Percentiles rank a stretch among this genome's conserved stretches.
Evolutionary conservation across 2,113 vertebrate species (phyloP).

Genomic region (Pangasianodon hypophthalmus): DNA sequence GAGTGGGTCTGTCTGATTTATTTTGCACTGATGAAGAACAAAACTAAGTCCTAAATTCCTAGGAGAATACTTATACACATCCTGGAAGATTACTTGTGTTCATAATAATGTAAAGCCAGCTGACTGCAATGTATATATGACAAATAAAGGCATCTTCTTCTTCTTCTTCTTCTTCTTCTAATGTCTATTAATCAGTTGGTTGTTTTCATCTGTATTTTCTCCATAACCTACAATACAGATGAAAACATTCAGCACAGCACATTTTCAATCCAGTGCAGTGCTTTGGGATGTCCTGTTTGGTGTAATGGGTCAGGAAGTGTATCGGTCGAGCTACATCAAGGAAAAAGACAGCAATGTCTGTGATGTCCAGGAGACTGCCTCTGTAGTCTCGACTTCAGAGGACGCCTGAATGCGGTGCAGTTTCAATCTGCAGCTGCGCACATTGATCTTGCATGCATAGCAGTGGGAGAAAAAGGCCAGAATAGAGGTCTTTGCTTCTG

Average conservation of each 20-base stretch:
- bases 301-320: neutral
- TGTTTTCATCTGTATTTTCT: no score
- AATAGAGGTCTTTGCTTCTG: neutral
- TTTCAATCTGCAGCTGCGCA: neutral
- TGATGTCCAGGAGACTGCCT: slow-evolving; percentile 2
- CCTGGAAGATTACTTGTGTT: neutral
- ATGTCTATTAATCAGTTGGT: neutral
- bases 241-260: neutral
- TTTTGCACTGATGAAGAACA: slow-evolving; percentile 8
- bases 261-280: no score
- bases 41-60: neutral
- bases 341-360: neutral
- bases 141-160: neutral
- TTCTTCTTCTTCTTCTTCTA: neutral
- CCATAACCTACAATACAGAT: neutral
- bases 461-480: neutral
- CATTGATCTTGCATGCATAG: slow-evolving; percentile 1
- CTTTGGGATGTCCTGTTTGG: neutral
- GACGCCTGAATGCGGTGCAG: neutral
- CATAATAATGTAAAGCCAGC: neutral
- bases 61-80: neutral
- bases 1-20: neutral
- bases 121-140: neutral
- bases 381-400: slow-evolving; percentile 5
- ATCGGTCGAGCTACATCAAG: neutral